Evolutionary conservation across 2,797 vertebrate genomes (phyloP).

Genomic region (Sparus aurata): DNA sequence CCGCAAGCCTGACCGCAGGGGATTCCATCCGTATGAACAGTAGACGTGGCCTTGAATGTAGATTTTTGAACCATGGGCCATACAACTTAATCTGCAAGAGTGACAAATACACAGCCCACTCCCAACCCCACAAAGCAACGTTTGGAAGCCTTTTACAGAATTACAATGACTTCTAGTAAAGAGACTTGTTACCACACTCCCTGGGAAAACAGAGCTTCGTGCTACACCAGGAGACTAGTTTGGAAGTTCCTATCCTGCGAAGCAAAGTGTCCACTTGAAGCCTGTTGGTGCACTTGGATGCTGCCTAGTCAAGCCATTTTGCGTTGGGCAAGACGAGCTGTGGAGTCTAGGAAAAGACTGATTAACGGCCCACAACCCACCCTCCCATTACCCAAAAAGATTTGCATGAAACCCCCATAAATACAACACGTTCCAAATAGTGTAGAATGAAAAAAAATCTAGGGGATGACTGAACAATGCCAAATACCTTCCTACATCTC

Average conservation of each 20-base stretch:
- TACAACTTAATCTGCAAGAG: slow-evolving; percentile 86
- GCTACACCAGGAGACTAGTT: slow-evolving; percentile 77
- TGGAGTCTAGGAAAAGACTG: slow-evolving; percentile 87
- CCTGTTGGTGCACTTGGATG: slow-evolving; percentile 66
- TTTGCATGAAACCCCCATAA: slow-evolving; percentile 42
- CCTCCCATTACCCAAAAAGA: slow-evolving; percentile 45
- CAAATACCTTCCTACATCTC: slow-evolving; percentile 83
- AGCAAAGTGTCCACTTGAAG: slow-evolving; percentile 76
- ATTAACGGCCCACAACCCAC: slow-evolving; percentile 82
- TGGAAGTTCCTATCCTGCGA: slow-evolving; percentile 77
- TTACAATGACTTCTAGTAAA: slow-evolving; percentile 74
- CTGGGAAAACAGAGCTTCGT: slow-evolving; percentile 65
- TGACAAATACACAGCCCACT: slow-evolving; percentile 84
- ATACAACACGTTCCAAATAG: slow-evolving; percentile 40
- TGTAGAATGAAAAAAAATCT: slow-evolving; percentile 13
- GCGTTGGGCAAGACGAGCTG: slow-evolving; percentile 80
- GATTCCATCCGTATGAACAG: slow-evolving; percentile 78
- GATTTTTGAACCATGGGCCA: slow-evolving; percentile 73
- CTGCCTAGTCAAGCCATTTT: slow-evolving; percentile 78
- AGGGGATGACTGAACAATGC: slow-evolving; percentile 45
- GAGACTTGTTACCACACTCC: slow-evolving; percentile 80
- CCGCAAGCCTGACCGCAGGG: slow-evolving; percentile 75
- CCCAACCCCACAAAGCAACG: slow-evolving; percentile 78
- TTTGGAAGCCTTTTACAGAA: slow-evolving; percentile 64
- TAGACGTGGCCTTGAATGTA: slow-evolving; percentile 66